Conservation (phyloP, 2,888 invertebrate species). For the Lasioglossum pauxillum region DNA sequence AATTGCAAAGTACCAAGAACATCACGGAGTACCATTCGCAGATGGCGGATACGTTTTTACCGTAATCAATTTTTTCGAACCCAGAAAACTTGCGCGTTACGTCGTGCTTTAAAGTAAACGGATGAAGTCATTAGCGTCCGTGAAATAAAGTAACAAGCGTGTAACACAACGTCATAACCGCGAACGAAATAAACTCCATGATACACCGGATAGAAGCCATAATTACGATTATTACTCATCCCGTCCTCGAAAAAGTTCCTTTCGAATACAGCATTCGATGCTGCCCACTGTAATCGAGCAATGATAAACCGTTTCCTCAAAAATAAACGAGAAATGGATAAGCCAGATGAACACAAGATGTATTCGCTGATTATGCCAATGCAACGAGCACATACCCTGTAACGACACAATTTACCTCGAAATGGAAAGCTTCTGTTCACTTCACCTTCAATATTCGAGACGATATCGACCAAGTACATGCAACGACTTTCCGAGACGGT, state of each 20-base stretch:
- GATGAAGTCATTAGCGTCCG: constrained; percentile 24
- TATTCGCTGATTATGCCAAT: background rate
- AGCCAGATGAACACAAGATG: background rate
- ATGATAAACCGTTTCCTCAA: background rate
- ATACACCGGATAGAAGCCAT: background rate
- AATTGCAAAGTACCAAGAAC: background rate
- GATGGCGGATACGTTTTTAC: background rate
- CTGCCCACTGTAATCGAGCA: background rate
- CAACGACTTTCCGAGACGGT: background rate
- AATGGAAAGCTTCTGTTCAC: background rate
- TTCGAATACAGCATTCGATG: background rate
- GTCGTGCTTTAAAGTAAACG: background rate
- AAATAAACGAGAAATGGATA: background rate
- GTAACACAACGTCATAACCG: background rate
- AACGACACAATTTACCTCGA: background rate
- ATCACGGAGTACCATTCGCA: background rate
- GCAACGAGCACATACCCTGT: background rate
- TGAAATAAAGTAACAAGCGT: background rate
- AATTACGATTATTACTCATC: background rate
- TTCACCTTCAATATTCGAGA: background rate
- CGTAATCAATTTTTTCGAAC: background rate
- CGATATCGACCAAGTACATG: background rate
- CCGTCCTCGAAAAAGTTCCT: background rate
- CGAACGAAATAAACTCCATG: background rate
- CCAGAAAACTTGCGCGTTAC: background rate